phyloP scores from a whole-genome alignment of 2,888 invertebrate species.

The Beris morrisii region DNA sequence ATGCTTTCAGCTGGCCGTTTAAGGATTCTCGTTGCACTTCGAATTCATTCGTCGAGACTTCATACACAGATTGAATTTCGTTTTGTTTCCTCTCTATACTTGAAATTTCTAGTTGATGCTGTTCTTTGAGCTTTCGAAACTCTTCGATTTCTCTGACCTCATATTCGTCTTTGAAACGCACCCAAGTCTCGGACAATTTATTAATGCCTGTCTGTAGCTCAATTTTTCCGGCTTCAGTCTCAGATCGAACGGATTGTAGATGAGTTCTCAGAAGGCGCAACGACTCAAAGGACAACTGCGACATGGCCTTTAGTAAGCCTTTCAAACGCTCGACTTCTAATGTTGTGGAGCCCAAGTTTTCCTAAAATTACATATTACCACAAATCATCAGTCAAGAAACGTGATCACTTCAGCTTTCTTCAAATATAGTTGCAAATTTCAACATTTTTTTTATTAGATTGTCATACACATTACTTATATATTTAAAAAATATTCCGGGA shows the following conservation, averaged over 20 bases:
- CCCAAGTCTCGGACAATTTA: conserved; percentile 61
- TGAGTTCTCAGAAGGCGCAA: conserved; percentile 64
- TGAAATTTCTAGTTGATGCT: conserved; percentile 62
- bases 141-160: conserved; percentile 63
- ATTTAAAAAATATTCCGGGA: not conserved
- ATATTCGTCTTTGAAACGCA: conserved; percentile 59
- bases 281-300: conserved; percentile 61
- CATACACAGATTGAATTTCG: not conserved
- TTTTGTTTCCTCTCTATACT: conserved; percentile 24
- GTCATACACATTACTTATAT: not conserved
- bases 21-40: conserved; percentile 44
- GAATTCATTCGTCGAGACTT: conserved; percentile 47
- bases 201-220: conserved; percentile 58
- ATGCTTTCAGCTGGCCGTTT: conserved; percentile 42
- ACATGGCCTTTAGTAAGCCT: conserved; percentile 59
- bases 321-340: conserved; percentile 67
- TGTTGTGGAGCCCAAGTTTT: conserved; percentile 69
- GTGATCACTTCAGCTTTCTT: not conserved
- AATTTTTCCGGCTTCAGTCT: conserved; percentile 59
- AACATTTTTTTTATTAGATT: not conserved
- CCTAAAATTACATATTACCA: conserved; percentile 59
- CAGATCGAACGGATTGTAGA: conserved; percentile 60
- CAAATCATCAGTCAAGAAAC: not conserved
- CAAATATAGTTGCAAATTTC: not conserved
- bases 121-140: conserved; percentile 63